phyloP scores from a whole-genome alignment of 2,113 vertebrate genomes.

The Epinephelus cyanopodus region DNA sequence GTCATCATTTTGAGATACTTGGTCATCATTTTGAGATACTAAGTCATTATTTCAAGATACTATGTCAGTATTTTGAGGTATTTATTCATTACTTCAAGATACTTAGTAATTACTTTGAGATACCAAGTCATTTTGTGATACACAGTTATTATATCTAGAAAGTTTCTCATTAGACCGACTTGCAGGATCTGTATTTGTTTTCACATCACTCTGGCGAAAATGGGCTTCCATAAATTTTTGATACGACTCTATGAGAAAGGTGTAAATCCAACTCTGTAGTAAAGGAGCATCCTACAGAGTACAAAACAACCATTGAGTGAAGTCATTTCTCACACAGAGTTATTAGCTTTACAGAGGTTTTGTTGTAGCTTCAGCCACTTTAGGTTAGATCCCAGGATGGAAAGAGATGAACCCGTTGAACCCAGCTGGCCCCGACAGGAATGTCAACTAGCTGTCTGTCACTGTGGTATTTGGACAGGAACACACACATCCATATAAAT shows the following conservation, averaged over 20 bases:
- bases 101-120: too few species aligned
- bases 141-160: too few species aligned
- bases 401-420: constrained; percentile 29
- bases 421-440: constrained; percentile 6
- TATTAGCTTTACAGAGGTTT: not conserved
- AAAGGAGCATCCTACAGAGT: not conserved
- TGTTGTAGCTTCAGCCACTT: constrained; percentile 3
- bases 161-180: too few species aligned
- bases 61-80: too few species aligned
- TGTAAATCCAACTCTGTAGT: not conserved
- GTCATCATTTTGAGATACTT: too few species aligned
- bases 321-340: not conserved
- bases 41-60: too few species aligned
- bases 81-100: too few species aligned
- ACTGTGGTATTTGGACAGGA: constrained; percentile 46
- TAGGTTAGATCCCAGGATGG: constrained; percentile 6
- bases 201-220: too few species aligned
- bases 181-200: too few species aligned
- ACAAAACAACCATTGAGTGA: not conserved
- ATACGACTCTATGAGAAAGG: constrained; percentile 1
- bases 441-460: constrained; percentile 30
- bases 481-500: constrained; percentile 18
- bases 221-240: not conserved
- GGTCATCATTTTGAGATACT: too few species aligned
- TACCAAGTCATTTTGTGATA: too few species aligned